Conservation (phyloP, 2,888 invertebrate species). For the Rhingia rostrata region DNA sequence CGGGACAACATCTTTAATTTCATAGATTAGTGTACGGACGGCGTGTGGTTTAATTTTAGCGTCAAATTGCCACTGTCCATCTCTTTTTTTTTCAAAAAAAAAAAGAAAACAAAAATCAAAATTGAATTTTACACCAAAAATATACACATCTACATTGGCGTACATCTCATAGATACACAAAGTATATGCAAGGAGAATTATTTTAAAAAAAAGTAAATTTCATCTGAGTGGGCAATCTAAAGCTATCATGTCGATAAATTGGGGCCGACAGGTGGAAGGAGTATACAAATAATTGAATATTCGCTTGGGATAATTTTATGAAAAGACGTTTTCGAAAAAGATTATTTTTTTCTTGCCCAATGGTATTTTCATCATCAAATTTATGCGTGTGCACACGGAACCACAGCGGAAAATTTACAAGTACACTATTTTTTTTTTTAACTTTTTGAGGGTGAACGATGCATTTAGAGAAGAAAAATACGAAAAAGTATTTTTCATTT, state of each 20-base stretch:
- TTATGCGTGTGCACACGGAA: slow-evolving; percentile 74
- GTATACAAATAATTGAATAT: slow-evolving; percentile 59
- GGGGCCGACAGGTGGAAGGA: slow-evolving; percentile 59
- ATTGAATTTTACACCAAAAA: too few relatives aligned
- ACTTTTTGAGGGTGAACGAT: slow-evolving; percentile 32
- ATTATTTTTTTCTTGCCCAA: slow-evolving; percentile 18
- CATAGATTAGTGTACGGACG: slow-evolving; percentile 49
- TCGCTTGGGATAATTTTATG: slow-evolving; percentile 39
- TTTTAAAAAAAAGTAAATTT: slow-evolving; percentile 6
- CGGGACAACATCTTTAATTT: slow-evolving; percentile 37
- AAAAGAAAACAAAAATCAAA: not conserved
- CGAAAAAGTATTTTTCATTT: slow-evolving; percentile 21
- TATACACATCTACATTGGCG: too few relatives aligned
- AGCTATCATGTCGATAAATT: slow-evolving; percentile 49
- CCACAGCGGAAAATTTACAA: slow-evolving; percentile 42
- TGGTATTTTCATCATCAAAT: slow-evolving; percentile 52
- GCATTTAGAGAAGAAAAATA: slow-evolving; percentile 56
- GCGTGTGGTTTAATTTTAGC: slow-evolving; percentile 54
- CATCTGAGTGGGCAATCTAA: slow-evolving; percentile 44
- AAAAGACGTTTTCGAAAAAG: slow-evolving; percentile 15
- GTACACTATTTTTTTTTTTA: slow-evolving; percentile 35
- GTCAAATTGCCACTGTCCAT: slow-evolving; percentile 44
- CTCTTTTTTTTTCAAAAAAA: slow-evolving; percentile 40
- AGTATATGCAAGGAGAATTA: slow-evolving; percentile 11
- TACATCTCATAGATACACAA: not conserved